Percentiles rank a stretch among this genome's conserved stretches.
phyloP scores from a whole-genome alignment of 2,888 invertebrate species.

The Troglohyphantes excavatus region DNA sequence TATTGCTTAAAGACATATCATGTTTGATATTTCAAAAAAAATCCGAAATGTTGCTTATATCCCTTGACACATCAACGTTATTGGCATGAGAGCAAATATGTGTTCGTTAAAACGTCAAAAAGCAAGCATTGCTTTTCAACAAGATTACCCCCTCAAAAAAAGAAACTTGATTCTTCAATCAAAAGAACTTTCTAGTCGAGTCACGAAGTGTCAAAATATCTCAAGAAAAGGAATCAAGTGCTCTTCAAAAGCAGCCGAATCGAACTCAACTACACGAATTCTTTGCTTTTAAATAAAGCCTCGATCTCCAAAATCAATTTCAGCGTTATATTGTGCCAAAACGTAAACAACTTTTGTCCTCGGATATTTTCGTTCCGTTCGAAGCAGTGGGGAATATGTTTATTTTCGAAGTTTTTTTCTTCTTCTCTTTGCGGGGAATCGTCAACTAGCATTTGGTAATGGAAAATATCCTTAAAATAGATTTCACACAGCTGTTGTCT shows the following conservation, averaged over 20 bases:
- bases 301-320: constrained; percentile 4
- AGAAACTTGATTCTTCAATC: neutral
- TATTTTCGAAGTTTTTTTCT: too few relatives aligned
- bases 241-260: neutral
- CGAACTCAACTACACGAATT: constrained; percentile 1
- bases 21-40: too few relatives aligned
- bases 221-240: neutral
- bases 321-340: neutral
- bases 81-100: neutral
- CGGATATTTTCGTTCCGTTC: neutral
- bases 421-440: neutral
- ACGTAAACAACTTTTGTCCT: neutral
- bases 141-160: neutral
- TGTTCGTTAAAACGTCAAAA: constrained; percentile 1
- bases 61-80: neutral
- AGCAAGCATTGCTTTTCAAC: neutral
- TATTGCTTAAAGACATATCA: too few relatives aligned
- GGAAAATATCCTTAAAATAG: constrained; percentile 5
- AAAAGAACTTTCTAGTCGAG: neutral
- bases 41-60: neutral
- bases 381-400: neutral
- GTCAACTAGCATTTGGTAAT: neutral
- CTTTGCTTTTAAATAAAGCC: neutral
- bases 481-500: constrained; percentile 3
- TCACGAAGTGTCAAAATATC: constrained; percentile 5